These are phyloP conservation scores for Panulirus ornatus DNA, from an alignment of 1,140 invertebrate species.

Conservation along the genomic window DNA sequence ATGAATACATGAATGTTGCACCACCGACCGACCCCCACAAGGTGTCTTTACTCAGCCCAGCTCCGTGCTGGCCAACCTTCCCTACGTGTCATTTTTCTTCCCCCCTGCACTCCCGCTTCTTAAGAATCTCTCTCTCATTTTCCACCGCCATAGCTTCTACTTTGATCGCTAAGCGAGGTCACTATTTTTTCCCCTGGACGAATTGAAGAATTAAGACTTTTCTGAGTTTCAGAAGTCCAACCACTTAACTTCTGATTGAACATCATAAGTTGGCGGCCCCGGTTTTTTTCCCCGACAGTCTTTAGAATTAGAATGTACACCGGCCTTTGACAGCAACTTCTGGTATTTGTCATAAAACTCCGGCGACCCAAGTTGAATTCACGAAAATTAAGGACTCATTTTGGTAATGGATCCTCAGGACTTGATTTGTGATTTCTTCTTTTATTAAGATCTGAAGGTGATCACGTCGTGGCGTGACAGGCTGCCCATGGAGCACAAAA, in stretches of 20 bases:
- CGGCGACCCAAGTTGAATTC: slow-evolving; percentile 35
- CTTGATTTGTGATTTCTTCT: slow-evolving; percentile 34
- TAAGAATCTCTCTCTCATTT: slow-evolving; percentile 60
- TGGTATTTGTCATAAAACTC: slow-evolving; percentile 25
- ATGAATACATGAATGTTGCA: too few relatives aligned
- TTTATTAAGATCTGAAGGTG: neutral
- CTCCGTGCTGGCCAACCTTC: neutral
- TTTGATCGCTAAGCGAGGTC: slow-evolving; percentile 65
- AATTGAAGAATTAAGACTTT: slow-evolving; percentile 54
- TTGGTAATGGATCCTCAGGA: slow-evolving; percentile 36
- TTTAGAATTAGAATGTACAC: slow-evolving; percentile 63
- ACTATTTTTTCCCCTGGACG: slow-evolving; percentile 31
- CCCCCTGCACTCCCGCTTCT: slow-evolving; percentile 27
- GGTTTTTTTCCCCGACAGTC: slow-evolving; percentile 26
- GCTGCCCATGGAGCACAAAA: too few relatives aligned
- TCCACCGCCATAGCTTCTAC: slow-evolving; percentile 61
- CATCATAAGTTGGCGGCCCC: slow-evolving; percentile 63
- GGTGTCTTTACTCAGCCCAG: too few relatives aligned
- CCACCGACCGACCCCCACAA: too few relatives aligned
- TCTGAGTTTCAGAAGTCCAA: slow-evolving; percentile 53
- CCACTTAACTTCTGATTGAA: slow-evolving; percentile 66
- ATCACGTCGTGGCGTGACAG: too few relatives aligned
- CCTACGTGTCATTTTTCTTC: neutral
- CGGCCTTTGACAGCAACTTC: slow-evolving; percentile 64
- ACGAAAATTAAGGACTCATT: slow-evolving; percentile 42